phyloP scores from a whole-genome alignment of 1,140 invertebrate genomes.

The Daktulosphaira vitifoliae region DNA sequence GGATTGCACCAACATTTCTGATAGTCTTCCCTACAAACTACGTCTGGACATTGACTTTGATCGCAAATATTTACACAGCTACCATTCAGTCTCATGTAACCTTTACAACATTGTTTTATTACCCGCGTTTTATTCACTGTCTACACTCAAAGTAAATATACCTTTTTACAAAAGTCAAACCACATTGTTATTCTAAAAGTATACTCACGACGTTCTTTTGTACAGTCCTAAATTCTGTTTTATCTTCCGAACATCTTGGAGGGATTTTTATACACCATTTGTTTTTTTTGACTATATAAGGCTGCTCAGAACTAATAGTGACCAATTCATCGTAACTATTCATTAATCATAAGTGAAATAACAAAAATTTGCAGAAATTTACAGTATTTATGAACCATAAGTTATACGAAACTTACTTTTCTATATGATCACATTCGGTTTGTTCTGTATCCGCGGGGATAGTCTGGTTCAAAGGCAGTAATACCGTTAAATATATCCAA shows the following conservation, averaged over 20 bases:
- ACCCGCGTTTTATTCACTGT: neutral
- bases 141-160: neutral
- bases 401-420: too few species aligned
- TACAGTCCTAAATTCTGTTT: neutral
- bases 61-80: neutral
- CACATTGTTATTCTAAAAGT: too few species aligned
- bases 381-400: too few species aligned
- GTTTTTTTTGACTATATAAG: neutral
- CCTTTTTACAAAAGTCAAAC: too few species aligned
- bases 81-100: neutral
- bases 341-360: too few species aligned
- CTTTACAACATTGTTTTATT: neutral
- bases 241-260: neutral
- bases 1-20: conserved; percentile 11
- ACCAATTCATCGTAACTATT: neutral
- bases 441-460: too few species aligned
- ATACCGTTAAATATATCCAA: too few species aligned
- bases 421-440: too few species aligned
- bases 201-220: neutral
- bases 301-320: neutral
- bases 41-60: neutral
- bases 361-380: too few species aligned
- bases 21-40: neutral
- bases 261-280: conserved; percentile 13
- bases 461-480: too few species aligned